Conservation (phyloP, 2,888 invertebrate species). For the Tiphia femorata region DNA sequence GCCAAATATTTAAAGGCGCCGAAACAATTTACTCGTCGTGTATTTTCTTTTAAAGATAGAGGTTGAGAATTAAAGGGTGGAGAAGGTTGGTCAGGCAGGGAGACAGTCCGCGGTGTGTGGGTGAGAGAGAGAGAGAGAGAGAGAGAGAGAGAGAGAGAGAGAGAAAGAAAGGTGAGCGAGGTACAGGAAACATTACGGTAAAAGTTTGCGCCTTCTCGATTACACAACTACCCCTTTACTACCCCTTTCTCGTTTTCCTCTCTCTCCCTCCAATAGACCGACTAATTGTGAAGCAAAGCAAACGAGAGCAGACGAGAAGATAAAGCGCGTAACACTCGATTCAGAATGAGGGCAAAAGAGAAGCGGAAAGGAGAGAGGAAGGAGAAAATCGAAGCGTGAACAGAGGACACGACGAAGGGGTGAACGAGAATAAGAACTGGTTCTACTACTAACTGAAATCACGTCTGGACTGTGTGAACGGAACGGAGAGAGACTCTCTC, state of each 20-base stretch:
- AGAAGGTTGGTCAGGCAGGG: background rate
- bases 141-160: background rate
- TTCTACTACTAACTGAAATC: conserved; percentile 43
- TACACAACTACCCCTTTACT: no score
- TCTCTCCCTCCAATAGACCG: no score
- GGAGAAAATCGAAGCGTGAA: conserved; percentile 2
- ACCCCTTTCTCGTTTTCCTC: no score
- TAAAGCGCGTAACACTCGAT: background rate
- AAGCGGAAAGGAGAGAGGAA: background rate
- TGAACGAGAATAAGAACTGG: conserved; percentile 28
- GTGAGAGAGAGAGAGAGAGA: background rate
- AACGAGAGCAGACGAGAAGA: no score
- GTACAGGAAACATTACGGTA: conserved; percentile 25
- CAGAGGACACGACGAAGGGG: background rate
- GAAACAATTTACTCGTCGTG: conserved; percentile 1
- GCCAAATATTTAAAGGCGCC: no score
- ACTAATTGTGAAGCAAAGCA: no score
- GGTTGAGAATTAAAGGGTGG: background rate
- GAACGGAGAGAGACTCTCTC: conserved; percentile 4
- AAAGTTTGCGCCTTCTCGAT: conserved; percentile 46
- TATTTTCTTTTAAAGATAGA: background rate
- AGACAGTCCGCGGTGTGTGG: no score
- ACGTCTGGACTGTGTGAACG: conserved; percentile 3
- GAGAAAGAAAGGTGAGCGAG: background rate
- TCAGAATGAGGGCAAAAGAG: background rate